Conservation (phyloP, 2,888 invertebrate species). For the Cryptus armator region DNA sequence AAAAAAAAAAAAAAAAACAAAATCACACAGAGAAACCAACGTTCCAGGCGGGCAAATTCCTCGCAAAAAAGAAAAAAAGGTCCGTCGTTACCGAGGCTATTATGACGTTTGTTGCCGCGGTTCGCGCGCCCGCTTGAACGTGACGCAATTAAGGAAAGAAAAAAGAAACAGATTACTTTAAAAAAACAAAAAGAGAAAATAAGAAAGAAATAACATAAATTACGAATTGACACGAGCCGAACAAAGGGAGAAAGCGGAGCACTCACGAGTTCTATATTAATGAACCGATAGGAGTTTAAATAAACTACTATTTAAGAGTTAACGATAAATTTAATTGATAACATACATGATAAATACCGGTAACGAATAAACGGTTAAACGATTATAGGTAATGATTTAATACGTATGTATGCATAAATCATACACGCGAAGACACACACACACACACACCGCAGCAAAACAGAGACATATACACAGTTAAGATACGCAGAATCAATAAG, state of each 20-base stretch:
- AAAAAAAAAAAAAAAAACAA: conserved; percentile 9
- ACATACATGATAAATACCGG: conserved; percentile 63
- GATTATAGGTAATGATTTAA: conserved; percentile 66
- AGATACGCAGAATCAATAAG: neutral
- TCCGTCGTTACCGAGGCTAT: conserved; percentile 40
- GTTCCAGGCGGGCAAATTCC: conserved; percentile 40
- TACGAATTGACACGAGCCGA: conserved; percentile 29
- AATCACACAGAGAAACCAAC: neutral
- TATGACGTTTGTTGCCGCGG: conserved; percentile 45
- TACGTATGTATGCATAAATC: conserved; percentile 66
- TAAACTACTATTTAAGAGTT: conserved; percentile 57
- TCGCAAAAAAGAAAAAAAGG: conserved; percentile 24
- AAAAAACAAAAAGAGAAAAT: conserved; percentile 79
- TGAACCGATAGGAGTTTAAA: conserved; percentile 42
- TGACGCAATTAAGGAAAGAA: conserved; percentile 44
- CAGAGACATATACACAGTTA: conserved; percentile 54
- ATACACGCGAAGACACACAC: conserved; percentile 50
- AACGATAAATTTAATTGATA: conserved; percentile 67
- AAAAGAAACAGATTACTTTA: conserved; percentile 77
- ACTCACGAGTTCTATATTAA: conserved; percentile 37
- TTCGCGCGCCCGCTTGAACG: conserved; percentile 41
- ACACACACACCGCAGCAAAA: conserved; percentile 30
- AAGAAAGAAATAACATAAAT: conserved; percentile 74
- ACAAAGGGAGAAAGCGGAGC: conserved; percentile 14
- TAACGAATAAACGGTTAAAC: conserved; percentile 56